Evolutionary conservation across 2,888 invertebrate genomes (phyloP), one percentile per base, ranked within the genome.

Genomic region (Orgyia antiqua): DNA sequence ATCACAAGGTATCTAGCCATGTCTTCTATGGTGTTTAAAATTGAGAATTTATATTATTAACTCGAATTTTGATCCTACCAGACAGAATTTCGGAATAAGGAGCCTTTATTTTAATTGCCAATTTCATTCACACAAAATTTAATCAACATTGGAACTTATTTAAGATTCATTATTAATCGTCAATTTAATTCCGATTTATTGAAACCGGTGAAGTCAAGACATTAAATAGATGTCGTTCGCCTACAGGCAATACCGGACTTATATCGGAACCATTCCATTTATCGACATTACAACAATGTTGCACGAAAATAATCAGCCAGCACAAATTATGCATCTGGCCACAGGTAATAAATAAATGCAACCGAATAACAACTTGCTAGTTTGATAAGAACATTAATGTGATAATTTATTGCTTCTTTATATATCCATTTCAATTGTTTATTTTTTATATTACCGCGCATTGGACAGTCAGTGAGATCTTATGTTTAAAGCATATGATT

Each of bases 321-420:
- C 13, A 27, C 27, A 23, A 29, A 30, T 30, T 31, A 35, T 27
- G 30, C 27, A 30, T 30, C 30, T 30, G 29, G 17, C 13, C 11
- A 18, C 9, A 18, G 17, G 30, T 18, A 18, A 23, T 29, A 23
- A 27, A 26, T 34, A 23, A 27, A 4, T 20, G 20, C 13, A 27
- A 11, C 19, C 13, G 27, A 18, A 12, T 19, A 24, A 35, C 30
- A 35, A 27, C 8, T 35, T 26, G 31, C 24, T 13, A 29, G 30
- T 30, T 27, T 20, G 30, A 35, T 30, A 27, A 19, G 26, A 24
- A 30, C 21, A 17, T 29, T 21, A 33, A 34, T 34, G 26, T 20
- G 15, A 29, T 30, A 30, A 30, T 25, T 25, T 30, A 30, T 9
- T 18, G 13, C 24, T 10, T 30, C 15, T 30, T 30, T 29, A 20